phyloP scores from a whole-genome alignment of 2,888 invertebrate genomes.

The Meandrusa payeni region DNA sequence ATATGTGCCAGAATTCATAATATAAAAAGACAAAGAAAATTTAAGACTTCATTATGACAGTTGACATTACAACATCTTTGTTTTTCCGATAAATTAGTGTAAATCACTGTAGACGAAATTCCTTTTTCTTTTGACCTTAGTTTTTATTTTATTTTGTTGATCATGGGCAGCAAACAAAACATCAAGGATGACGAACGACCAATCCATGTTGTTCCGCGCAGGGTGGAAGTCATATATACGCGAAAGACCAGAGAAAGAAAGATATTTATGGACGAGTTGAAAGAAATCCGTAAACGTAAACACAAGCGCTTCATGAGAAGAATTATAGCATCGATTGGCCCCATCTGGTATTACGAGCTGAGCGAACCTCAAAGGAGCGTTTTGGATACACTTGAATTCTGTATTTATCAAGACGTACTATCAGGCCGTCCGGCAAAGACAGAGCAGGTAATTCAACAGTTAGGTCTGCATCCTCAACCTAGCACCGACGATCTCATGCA shows the following conservation, averaged over 20 bases:
- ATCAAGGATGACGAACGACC: background rate
- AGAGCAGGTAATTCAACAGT: conserved; percentile 39
- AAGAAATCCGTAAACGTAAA: conserved; percentile 42
- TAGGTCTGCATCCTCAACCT: conserved; percentile 58
- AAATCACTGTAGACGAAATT: conserved; percentile 15
- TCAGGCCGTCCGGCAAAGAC: conserved; percentile 57
- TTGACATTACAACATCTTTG: conserved; percentile 4
- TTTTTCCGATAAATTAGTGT: conserved; percentile 11
- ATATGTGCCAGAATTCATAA: no score
- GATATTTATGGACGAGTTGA: conserved; percentile 64
- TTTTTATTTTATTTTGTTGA: conserved; percentile 31
- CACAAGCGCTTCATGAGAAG: conserved; percentile 37
- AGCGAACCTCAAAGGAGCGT: conserved; percentile 57
- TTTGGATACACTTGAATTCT: conserved; percentile 46
- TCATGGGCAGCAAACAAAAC: conserved; percentile 10
- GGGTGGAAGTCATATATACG: conserved; percentile 49
- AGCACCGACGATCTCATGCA: conserved; percentile 49
- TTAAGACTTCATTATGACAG: conserved; percentile 9
- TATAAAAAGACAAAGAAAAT: conserved; percentile 4
- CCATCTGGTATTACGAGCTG: conserved; percentile 66
- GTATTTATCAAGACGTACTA: conserved; percentile 62
- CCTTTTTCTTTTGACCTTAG: conserved; percentile 11
- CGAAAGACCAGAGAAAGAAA: conserved; percentile 52
- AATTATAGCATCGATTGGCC: conserved; percentile 49
- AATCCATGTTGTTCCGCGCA: conserved; percentile 15